Conservation (phyloP, 37 sponge, comb jelly and placozoan species). For the Crambe crambe region DNA sequence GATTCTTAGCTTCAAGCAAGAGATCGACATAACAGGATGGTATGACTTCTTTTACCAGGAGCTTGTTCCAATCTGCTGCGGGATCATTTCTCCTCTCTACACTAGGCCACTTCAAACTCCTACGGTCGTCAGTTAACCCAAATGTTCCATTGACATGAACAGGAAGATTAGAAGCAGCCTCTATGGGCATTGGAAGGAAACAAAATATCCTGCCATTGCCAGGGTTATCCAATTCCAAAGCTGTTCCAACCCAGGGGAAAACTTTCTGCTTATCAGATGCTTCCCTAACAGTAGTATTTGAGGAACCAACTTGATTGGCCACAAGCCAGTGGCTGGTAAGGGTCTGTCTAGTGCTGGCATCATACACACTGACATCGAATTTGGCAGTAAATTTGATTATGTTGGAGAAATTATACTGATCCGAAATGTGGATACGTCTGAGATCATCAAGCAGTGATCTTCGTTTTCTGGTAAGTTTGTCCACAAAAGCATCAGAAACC, state of each 20-base stretch:
- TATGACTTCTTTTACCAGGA: conserved; percentile 32
- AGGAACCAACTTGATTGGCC: conserved; percentile 20
- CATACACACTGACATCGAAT: conserved; percentile 7
- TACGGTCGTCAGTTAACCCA: conserved; percentile 43
- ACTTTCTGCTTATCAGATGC: conserved; percentile 10
- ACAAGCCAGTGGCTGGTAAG: conserved; percentile 9
- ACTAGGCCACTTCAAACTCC: conserved; percentile 50
- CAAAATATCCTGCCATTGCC: conserved; percentile 53
- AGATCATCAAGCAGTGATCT: not conserved
- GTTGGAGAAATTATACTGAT: not conserved
- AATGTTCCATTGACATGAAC: conserved; percentile 78
- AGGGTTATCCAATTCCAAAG: conserved; percentile 7
- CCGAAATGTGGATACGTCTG: not conserved
- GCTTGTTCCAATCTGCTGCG: conserved; percentile 59
- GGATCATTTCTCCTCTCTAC: conserved; percentile 33
- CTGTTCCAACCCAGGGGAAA: conserved; percentile 38
- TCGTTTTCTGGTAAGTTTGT: not conserved
- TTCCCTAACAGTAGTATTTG: not conserved
- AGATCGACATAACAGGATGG: conserved; percentile 41
- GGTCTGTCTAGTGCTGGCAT: not conserved
- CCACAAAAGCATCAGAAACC: not conserved
- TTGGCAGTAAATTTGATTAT: not conserved
- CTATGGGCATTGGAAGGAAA: conserved; percentile 63
- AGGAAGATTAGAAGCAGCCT: conserved; percentile 38
- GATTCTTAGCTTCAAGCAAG: conserved; percentile 17